Evolutionary conservation across 1,140 invertebrate genomes (phyloP).

Genomic region (Neocloeon triangulifer): DNA sequence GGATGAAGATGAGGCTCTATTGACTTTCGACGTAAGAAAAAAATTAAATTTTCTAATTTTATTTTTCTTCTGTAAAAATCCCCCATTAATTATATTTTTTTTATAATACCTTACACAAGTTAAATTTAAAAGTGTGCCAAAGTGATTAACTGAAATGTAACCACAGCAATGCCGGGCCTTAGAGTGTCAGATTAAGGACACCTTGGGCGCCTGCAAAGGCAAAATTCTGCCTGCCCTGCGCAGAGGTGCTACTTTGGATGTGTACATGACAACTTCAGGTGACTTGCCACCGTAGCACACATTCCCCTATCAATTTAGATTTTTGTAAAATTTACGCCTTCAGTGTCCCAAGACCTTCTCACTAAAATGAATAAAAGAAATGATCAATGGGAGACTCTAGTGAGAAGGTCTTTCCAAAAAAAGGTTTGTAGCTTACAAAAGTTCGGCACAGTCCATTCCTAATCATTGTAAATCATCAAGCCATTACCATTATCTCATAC

Average conservation of each 20-base stretch:
- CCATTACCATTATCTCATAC: too few relatives aligned
- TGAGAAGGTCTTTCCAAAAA: too few relatives aligned
- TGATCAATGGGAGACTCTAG: too few relatives aligned
- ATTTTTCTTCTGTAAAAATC: background rate
- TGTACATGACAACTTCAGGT: slow-evolving; percentile 73
- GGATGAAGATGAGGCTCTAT: slow-evolving; percentile 40
- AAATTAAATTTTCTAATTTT: slow-evolving; percentile 9
- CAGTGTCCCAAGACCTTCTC: too few relatives aligned
- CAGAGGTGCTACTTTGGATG: slow-evolving; percentile 57
- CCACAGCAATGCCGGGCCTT: slow-evolving; percentile 30
- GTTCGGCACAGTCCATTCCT: slow-evolving; percentile 7
- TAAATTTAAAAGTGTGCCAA: slow-evolving; percentile 5
- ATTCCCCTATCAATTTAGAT: too few relatives aligned
- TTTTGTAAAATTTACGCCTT: too few relatives aligned
- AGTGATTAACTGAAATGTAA: slow-evolving; percentile 13
- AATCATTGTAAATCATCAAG: slow-evolving; percentile 6
- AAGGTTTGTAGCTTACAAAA: slow-evolving; percentile 1
- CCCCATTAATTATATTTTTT: slow-evolving; percentile 1
- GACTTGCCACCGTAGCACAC: slow-evolving; percentile 13
- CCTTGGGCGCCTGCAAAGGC: slow-evolving; percentile 45
- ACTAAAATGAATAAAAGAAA: too few relatives aligned
- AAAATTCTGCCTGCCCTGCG: slow-evolving; percentile 63
- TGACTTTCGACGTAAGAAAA: slow-evolving; percentile 44
- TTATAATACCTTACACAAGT: background rate
- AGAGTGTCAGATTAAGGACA: slow-evolving; percentile 45